phyloP scores from a whole-genome alignment of 2,888 invertebrate genomes.

The Ochlodes sylvanus region DNA sequence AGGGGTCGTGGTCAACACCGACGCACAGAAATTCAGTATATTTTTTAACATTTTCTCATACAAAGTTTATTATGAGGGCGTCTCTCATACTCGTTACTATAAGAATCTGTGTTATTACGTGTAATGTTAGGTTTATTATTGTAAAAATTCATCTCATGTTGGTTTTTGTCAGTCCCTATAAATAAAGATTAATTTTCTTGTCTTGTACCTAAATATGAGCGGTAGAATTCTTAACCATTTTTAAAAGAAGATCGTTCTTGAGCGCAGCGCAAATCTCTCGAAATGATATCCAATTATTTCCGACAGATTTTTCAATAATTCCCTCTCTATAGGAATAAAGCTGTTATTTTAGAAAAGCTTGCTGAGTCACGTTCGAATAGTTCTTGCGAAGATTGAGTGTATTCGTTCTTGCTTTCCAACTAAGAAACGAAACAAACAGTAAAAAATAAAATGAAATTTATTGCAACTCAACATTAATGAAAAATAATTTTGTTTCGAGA shows the following conservation, averaged over 20 bases:
- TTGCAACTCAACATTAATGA: conserved; percentile 1
- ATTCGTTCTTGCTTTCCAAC: conserved; percentile 11
- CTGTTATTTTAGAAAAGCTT: conserved; percentile 27
- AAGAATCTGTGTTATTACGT: too few relatives aligned
- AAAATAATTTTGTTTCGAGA: conserved; percentile 4
- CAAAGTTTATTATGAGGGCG: too few relatives aligned
- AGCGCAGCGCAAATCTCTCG: conserved; percentile 30
- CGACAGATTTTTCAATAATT: conserved; percentile 37
- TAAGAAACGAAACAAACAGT: conserved; percentile 21
- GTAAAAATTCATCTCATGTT: too few relatives aligned
- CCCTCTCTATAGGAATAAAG: conserved; percentile 26
- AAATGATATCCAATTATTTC: conserved; percentile 37
- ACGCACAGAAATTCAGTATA: too few relatives aligned
- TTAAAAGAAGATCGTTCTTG: conserved; percentile 18
- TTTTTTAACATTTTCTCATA: too few relatives aligned
- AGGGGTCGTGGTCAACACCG: too few relatives aligned
- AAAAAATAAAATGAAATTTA: conserved; percentile 7
- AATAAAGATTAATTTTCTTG: not conserved
- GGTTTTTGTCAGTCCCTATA: too few relatives aligned
- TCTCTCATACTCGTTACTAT: too few relatives aligned
- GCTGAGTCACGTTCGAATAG: conserved; percentile 29
- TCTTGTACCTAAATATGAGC: not conserved
- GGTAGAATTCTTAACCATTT: not conserved
- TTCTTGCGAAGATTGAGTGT: conserved; percentile 28
- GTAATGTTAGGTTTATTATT: too few relatives aligned